Conservation (phyloP, 2,888 invertebrate species). For the Pyrochroa serraticornis region DNA sequence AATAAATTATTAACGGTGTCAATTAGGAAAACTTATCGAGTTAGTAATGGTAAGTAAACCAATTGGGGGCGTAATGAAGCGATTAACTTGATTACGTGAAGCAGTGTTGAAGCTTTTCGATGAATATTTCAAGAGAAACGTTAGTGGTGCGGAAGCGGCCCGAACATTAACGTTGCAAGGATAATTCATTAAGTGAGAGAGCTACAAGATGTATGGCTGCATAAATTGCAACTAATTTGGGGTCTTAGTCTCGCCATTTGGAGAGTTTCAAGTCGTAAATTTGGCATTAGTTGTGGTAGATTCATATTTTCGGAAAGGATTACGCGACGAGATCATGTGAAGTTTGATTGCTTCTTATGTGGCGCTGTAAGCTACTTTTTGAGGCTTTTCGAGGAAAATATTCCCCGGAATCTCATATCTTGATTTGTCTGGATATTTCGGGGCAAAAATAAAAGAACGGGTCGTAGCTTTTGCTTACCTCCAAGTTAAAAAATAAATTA, state of each 20-base stretch:
- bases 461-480: no score
- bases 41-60: constrained; percentile 14
- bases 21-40: constrained; percentile 17
- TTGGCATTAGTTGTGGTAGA: no score
- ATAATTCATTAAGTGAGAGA: constrained; percentile 1
- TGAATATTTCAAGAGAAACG: not conserved
- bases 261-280: no score
- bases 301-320: no score
- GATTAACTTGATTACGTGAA: constrained; percentile 23
- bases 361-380: no score
- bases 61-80: constrained; percentile 19
- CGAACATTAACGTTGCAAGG: not conserved
- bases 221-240: constrained; percentile 10
- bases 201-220: constrained; percentile 1
- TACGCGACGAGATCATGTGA: no score
- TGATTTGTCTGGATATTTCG: no score
- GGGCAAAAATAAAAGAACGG: no score
- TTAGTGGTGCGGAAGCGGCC: not conserved
- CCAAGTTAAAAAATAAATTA: no score
- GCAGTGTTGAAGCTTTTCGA: constrained; percentile 7
- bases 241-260: not conserved
- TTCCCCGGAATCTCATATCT: no score
- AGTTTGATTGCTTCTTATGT: no score
- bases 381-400: no score
- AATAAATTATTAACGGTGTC: constrained; percentile 7